These are phyloP conservation scores for Sisyra nigra DNA, from an alignment of 2,888 invertebrate genomes.

Conservation along the genomic window DNA sequence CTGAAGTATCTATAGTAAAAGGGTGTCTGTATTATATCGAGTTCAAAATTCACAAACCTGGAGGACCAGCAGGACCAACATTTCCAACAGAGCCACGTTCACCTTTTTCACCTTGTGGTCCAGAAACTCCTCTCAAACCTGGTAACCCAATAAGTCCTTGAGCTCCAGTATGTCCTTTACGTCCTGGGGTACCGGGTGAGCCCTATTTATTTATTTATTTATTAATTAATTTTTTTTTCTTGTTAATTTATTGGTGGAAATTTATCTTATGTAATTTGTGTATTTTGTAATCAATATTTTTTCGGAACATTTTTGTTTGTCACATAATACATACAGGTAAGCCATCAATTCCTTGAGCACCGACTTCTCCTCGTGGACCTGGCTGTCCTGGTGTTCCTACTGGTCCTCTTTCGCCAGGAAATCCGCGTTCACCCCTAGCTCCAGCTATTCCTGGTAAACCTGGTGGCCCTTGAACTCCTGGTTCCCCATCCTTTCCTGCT, in stretches of 20 bases:
- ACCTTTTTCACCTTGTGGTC: constrained; percentile 56
- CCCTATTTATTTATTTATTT: constrained; percentile 30
- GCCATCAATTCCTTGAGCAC: constrained; percentile 51
- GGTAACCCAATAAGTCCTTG: constrained; percentile 56
- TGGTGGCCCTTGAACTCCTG: constrained; percentile 48
- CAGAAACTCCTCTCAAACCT: constrained; percentile 48
- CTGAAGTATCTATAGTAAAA: too few relatives aligned
- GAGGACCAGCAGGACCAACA: constrained; percentile 58
- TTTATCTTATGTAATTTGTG: too few relatives aligned
- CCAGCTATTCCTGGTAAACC: constrained; percentile 38
- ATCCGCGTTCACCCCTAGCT: constrained; percentile 44
- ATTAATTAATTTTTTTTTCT: not conserved
- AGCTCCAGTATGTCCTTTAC: constrained; percentile 54
- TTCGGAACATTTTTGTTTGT: too few relatives aligned
- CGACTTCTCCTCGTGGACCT: constrained; percentile 48
- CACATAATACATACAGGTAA: constrained; percentile 33
- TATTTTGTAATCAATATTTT: too few relatives aligned
- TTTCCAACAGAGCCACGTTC: constrained; percentile 54
- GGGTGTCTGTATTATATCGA: not conserved
- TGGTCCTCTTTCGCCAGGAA: constrained; percentile 58
- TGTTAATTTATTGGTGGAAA: too few relatives aligned
- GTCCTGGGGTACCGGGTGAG: constrained; percentile 44
- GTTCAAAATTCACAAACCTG: constrained; percentile 29
- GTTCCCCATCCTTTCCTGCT: constrained; percentile 42
- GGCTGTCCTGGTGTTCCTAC: constrained; percentile 47